These are phyloP conservation scores for Neodiprion lecontei DNA, from an alignment of 1,140 invertebrate genomes.

Conservation along the genomic window DNA sequence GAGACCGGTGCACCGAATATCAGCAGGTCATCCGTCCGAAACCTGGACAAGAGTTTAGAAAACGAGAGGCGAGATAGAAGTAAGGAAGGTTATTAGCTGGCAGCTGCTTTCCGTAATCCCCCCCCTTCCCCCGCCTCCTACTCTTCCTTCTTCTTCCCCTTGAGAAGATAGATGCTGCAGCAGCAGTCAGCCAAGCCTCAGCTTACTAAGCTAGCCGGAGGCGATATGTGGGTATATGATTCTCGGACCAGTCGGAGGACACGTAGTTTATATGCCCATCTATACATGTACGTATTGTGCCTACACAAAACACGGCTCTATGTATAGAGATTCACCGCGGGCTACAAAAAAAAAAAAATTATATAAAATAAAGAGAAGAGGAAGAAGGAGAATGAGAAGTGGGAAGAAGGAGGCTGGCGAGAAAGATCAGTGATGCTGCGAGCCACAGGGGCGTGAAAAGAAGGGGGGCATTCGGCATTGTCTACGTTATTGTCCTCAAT, in stretches of 20 bases:
- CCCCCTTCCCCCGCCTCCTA: neutral
- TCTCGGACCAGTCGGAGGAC: too few relatives aligned
- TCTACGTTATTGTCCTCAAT: conserved; percentile 44
- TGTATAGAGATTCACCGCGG: too few relatives aligned
- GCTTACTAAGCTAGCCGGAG: neutral
- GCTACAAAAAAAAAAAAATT: neutral
- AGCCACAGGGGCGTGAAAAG: neutral
- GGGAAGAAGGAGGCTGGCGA: neutral
- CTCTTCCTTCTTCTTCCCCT: too few relatives aligned
- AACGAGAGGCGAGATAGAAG: conserved; percentile 28
- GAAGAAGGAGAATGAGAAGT: neutral
- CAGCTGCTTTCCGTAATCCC: conserved; percentile 45
- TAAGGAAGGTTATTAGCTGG: conserved; percentile 45
- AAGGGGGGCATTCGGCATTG: neutral
- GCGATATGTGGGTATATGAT: neutral
- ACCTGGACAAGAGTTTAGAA: neutral
- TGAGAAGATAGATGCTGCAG: conserved; percentile 16
- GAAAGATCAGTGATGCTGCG: neutral
- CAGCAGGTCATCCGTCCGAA: neutral
- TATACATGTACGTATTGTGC: too few relatives aligned
- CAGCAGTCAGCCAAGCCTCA: conserved; percentile 11
- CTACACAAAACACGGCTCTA: too few relatives aligned
- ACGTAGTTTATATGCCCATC: too few relatives aligned
- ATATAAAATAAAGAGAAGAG: neutral
- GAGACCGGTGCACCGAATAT: conserved; percentile 26